phyloP scores from a whole-genome alignment of 2,888 invertebrate species.

The Willowsia nigromaculata region DNA sequence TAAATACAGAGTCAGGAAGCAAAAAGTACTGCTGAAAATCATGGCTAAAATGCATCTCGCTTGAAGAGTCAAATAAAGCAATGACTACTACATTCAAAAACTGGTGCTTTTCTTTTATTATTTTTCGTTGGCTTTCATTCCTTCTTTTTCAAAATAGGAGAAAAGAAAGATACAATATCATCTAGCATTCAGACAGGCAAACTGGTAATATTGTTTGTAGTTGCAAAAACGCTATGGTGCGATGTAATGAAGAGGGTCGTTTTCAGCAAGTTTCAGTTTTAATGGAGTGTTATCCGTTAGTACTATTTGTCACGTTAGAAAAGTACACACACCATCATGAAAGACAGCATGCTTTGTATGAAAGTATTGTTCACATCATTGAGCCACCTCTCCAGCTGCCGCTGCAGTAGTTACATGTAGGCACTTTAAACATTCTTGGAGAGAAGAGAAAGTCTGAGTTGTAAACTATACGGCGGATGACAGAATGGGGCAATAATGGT shows the following conservation, averaged over 20 bases:
- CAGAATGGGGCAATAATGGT: constrained; percentile 36
- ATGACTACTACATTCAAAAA: neutral
- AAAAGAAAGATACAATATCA: neutral
- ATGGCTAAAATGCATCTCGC: neutral
- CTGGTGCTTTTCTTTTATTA: neutral
- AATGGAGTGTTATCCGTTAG: constrained; percentile 35
- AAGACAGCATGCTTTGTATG: neutral
- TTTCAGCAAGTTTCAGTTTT: constrained; percentile 33
- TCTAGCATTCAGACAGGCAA: neutral
- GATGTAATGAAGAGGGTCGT: constrained; percentile 7
- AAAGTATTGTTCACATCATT: neutral
- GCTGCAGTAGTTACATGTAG: no score
- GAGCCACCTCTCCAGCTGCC: neutral
- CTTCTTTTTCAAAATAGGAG: neutral
- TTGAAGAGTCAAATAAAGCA: neutral
- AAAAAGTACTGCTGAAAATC: neutral
- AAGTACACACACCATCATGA: neutral
- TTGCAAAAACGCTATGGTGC: neutral
- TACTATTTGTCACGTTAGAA: constrained; percentile 31
- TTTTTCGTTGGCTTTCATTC: neutral
- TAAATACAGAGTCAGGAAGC: no score
- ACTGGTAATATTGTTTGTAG: neutral
- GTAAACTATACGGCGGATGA: neutral
- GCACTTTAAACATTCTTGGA: neutral
- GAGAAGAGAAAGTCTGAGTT: neutral